These are phyloP conservation scores for Steatornis caripensis DNA, from an alignment of 2,113 vertebrate genomes.

Conservation along the genomic window DNA sequence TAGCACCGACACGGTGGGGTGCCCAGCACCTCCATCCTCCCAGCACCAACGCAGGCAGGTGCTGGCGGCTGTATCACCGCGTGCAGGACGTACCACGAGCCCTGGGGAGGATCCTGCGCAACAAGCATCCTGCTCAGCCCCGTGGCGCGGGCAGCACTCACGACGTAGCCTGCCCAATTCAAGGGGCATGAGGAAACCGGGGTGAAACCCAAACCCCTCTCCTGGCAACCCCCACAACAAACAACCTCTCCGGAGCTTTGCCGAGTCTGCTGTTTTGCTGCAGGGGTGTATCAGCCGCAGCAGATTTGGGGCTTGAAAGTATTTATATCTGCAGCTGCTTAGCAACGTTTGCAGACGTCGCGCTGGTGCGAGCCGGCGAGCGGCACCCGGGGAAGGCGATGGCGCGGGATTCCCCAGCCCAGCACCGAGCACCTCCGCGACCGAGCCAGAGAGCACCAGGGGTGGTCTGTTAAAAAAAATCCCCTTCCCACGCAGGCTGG, in stretches of 20 bases:
- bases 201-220: neutral
- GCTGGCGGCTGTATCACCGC: neutral
- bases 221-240: neutral
- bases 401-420: neutral
- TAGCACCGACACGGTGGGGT: rapidly evolving
- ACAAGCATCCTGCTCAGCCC: rapidly evolving
- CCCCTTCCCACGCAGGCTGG: neutral
- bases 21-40: neutral
- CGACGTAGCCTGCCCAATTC: rapidly evolving
- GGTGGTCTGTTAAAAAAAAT: neutral
- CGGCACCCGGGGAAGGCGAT: neutral
- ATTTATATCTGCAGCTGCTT: neutral
- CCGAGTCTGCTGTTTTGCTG: neutral
- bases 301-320: neutral
- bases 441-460: rapidly evolving
- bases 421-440: rapidly evolving
- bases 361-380: rapidly evolving
- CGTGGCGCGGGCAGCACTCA: neutral
- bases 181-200: rapidly evolving
- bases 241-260: rapidly evolving
- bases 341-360: neutral
- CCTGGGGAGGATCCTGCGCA: neutral
- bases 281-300: neutral
- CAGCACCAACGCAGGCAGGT: neutral
- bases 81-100: neutral